Percentiles rank a stretch among this genome's conserved stretches.
These are phyloP conservation scores for Ypsolopha scabrella DNA, from an alignment of 2,888 invertebrate species.

Conservation along the genomic window DNA sequence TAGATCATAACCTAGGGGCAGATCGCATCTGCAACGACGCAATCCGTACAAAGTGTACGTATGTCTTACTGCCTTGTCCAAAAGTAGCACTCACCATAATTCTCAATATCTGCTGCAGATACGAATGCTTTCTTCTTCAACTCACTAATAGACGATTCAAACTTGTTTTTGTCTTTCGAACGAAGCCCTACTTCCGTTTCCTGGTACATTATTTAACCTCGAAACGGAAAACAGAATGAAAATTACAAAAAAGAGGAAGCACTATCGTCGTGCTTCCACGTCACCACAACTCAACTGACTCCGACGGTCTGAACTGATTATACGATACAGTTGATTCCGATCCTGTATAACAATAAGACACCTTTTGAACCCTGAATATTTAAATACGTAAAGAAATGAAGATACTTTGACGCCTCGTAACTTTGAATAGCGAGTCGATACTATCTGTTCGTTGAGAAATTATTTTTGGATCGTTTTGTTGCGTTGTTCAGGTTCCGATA, in stretches of 20 bases:
- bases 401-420: not conserved
- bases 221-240: not conserved
- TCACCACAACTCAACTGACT: not conserved
- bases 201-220: constrained; percentile 38
- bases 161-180: constrained; percentile 42
- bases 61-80: not conserved
- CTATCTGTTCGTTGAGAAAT: too few species aligned
- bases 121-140: constrained; percentile 51
- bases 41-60: not conserved
- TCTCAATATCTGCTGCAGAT: constrained; percentile 41
- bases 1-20: too few species aligned
- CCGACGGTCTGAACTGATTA: not conserved
- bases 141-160: constrained; percentile 55
- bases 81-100: constrained; percentile 35
- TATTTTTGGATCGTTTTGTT: too few species aligned
- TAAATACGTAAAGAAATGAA: not conserved
- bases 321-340: not conserved
- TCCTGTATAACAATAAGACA: not conserved
- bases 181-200: constrained; percentile 25
- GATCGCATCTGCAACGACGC: too few species aligned
- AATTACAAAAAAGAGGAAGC: not conserved
- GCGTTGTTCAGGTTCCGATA: too few species aligned
- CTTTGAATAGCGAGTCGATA: too few species aligned
- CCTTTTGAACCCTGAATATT: not conserved
- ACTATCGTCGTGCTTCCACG: not conserved